Evolutionary conservation across 2,888 invertebrate species (phyloP), one percentile per base, ranked within the genome.

Genomic region (Branchipolynoe longqiensis): DNA sequence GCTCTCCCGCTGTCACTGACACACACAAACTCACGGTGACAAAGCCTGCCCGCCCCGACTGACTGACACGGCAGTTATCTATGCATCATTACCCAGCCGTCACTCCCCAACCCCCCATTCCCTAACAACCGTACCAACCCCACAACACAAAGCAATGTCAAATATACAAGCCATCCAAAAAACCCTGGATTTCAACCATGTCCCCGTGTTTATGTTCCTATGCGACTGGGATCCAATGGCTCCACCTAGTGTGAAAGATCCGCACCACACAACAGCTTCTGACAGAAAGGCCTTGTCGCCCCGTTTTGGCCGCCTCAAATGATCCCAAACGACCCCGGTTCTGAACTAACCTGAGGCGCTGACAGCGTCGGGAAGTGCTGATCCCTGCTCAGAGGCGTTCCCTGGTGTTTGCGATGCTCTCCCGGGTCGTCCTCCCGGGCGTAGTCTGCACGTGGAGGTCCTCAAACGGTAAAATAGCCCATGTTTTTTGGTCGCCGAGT

Each of bases 391-490:
- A n/a, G n/a, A n/a, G 38, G 69, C 38, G 38, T 38, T 38, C 69
- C 33, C 69, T 36, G 69, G n/a, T 18, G 36, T 69, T 38, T 69
- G 38, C 14, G 69, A 14, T 12, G 38, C 69, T 38, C 33, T 69
- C 69, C n/a, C 69, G 12, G 38, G 36, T 38, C 69, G 12, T 38
- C 38, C 36, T 18, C 38, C 4, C 69, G 12, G 38, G 36, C 33
- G 2, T 69, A 69, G 69, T 69, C 69, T 38, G 18, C 3, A 14
- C 38, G 25, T 18, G n/a, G 0, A 8, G 6, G 41, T 33, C 78
- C 54, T 78, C 25, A 78, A 48, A 48, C 78, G 78, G 48, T 41
- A 41, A 78, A 78, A 78, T 78, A 48, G 78, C 54, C 78, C 78
- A 78, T 78, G 78, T 41, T 78, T 78, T 78, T 78, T 41, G 78